These are phyloP conservation scores for Ridgeia piscesae DNA, from an alignment of 1,140 invertebrate species.

Conservation along the genomic window DNA sequence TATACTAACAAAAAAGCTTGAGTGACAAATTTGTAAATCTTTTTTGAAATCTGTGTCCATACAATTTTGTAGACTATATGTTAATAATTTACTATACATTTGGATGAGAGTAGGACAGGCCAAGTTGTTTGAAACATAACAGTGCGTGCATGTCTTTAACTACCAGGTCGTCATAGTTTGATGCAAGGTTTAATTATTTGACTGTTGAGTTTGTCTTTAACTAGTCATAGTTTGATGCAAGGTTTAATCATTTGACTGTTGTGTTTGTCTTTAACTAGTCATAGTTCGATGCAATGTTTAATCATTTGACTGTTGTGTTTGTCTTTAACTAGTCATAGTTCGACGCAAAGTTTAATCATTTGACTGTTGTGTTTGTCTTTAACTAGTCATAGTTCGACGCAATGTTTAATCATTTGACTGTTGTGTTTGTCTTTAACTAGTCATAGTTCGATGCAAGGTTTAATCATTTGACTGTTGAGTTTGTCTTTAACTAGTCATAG, in stretches of 20 bases:
- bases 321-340: too few relatives aligned
- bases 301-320: constrained; percentile 23
- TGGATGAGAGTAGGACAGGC: too few relatives aligned
- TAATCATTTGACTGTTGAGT: constrained; percentile 21
- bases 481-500: not conserved
- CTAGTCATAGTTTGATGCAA: not conserved
- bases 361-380: constrained; percentile 16
- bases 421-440: not conserved
- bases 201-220: constrained; percentile 10
- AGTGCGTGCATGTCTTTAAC: too few relatives aligned
- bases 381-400: not conserved
- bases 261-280: not conserved
- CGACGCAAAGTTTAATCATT: constrained; percentile 32
- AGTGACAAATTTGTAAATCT: too few relatives aligned
- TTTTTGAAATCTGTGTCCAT: too few relatives aligned
- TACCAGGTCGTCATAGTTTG: too few relatives aligned
- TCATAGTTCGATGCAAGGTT: constrained; percentile 31
- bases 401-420: constrained; percentile 33
- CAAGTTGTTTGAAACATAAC: too few relatives aligned
- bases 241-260: constrained; percentile 33
- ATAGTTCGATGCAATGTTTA: constrained; percentile 31
- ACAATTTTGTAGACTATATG: too few relatives aligned
- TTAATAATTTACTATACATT: too few relatives aligned
- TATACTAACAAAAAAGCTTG: too few relatives aligned
- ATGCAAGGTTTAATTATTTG: constrained; percentile 33